Conservation (phyloP, 2,888 invertebrate species). For the Diarsia brunnea region DNA sequence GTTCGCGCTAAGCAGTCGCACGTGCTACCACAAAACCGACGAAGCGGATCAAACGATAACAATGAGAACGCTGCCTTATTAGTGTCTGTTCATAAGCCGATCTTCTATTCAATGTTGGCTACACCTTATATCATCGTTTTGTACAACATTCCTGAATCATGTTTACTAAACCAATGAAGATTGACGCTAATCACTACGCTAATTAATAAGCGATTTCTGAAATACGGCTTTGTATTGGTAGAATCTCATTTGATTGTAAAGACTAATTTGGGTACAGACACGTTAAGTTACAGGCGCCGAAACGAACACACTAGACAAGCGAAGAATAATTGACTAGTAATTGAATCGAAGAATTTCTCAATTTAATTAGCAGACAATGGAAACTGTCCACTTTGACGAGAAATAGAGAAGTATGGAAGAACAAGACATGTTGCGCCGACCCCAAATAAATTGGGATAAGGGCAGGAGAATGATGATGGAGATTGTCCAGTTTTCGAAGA, state of each 20-base stretch:
- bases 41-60: background rate
- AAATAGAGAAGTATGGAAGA: no score
- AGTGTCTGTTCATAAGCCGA: background rate
- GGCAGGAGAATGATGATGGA: no score
- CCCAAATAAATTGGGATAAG: no score
- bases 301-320: no score
- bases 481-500: no score
- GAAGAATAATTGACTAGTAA: no score
- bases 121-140: slow-evolving; percentile 16
- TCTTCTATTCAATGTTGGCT: background rate
- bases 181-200: slow-evolving; percentile 22
- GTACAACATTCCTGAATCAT: slow-evolving; percentile 20
- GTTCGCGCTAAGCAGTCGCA: no score
- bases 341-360: no score
- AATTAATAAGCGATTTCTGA: slow-evolving; percentile 26
- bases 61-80: background rate
- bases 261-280: slow-evolving; percentile 36
- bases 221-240: background rate
- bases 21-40: no score
- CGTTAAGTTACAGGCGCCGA: background rate
- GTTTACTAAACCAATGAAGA: slow-evolving; percentile 25
- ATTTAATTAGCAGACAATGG: no score
- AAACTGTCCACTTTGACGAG: no score
- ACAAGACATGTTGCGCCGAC: no score
- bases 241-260: slow-evolving; percentile 19